phyloP scores from a whole-genome alignment of 2,797 vertebrate species.

The Sebastolobus altivelis region DNA sequence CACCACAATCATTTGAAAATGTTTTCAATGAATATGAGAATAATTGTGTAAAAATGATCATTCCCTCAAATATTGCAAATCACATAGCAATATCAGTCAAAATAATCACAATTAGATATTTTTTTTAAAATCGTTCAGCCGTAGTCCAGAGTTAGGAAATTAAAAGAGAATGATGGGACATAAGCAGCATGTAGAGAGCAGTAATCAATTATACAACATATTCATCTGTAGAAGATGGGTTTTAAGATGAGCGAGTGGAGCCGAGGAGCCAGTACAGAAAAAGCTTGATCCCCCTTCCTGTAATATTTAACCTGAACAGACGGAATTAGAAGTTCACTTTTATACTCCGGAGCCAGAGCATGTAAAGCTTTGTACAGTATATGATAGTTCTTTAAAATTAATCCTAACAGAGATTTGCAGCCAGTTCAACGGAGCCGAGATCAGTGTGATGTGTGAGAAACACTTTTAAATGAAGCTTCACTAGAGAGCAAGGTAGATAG shows the following conservation, averaged over 20 bases:
- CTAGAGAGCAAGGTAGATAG: not conserved
- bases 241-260: not conserved
- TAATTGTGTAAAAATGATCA: accelerated
- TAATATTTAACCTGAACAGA: not conserved
- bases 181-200: not conserved
- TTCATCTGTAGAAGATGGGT: not conserved
- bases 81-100: no score
- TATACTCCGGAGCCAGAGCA: not conserved
- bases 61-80: no score
- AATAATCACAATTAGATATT: no score
- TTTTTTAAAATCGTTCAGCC: no score
- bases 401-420: not conserved
- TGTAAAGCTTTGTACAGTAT: not conserved
- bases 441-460: not conserved
- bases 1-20: no score
- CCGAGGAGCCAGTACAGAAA: not conserved
- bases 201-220: not conserved
- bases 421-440: not conserved
- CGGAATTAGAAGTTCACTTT: not conserved
- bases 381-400: not conserved
- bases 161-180: not conserved
- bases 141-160: not conserved
- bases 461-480: not conserved
- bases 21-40: accelerated
- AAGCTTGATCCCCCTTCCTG: not conserved